Conservation (phyloP, 1,140 invertebrate genomes). For the Trypoxylus dichotomus region DNA sequence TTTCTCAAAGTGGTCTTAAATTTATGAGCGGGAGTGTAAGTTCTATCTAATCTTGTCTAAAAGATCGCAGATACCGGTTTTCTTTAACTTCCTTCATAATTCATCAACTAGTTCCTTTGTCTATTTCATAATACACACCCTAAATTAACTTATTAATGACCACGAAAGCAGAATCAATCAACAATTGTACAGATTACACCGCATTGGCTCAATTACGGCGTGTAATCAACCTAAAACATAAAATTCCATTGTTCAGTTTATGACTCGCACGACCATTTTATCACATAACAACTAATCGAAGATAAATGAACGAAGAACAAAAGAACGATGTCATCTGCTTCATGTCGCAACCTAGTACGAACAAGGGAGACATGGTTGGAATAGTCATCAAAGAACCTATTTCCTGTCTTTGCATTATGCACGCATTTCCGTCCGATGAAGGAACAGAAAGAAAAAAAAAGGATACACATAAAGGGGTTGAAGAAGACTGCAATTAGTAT, state of each 20-base stretch:
- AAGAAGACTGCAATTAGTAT: constrained; percentile 11
- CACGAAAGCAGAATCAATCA: no score
- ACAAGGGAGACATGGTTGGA: constrained; percentile 19
- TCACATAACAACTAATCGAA: not conserved
- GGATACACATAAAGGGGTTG: constrained; percentile 5
- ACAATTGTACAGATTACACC: no score
- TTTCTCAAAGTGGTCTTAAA: no score
- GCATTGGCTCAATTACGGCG: not conserved
- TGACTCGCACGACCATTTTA: not conserved
- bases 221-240: not conserved
- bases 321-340: constrained; percentile 21
- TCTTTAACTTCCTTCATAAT: no score
- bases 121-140: no score
- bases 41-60: no score
- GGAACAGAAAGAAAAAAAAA: constrained; percentile 8
- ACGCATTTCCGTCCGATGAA: constrained; percentile 14
- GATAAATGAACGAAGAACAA: constrained; percentile 9
- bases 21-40: no score
- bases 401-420: constrained; percentile 23
- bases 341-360: not conserved
- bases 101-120: no score
- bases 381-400: constrained; percentile 24
- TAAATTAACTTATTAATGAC: no score
- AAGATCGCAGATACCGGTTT: no score
- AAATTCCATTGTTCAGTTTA: not conserved